Base-by-base conservation (phyloP, 2,113 vertebrate genomes). In the Coryphaenoides rupestris region DNA sequence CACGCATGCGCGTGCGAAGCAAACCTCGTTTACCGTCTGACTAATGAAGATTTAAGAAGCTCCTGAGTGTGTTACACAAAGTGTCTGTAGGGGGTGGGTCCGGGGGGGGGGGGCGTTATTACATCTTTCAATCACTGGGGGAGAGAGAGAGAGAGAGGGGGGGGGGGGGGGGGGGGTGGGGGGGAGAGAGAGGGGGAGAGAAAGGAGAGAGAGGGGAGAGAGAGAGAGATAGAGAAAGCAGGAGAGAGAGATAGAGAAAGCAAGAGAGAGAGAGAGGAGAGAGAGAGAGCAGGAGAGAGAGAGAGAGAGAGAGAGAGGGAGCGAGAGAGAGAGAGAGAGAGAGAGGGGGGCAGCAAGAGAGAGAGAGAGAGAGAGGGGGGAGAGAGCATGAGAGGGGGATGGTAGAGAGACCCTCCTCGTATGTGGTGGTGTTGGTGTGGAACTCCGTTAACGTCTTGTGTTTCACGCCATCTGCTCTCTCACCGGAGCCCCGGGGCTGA, bases 31-130 rank as follows among this genome's bases (percentile, higher is more conserved):
- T 83, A 72, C 78, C 66, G 64, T 74, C n/a, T 81, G 82, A 86
- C 80, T 89, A 85, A 87, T 86, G 81, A 88, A 84, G 82, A 86
- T 81, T 82, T 84, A 81, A 85, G 82, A 76, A 86, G 75, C 76
- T 24, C 69, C 75, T 72, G 68, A 79, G 77, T 78, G 78, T 74
- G 69, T 79, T 78, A 75, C 71, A 67, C 65, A 49, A 73, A 78
- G 71, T 81, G 74, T 76, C 82, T 86, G 84, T 86, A 83, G 76
- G 60, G 2, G 24, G 24, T 3, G 24, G 24, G 24, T 3, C 3
- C 3, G 24, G 28, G 28, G 28, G 28, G 28, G 28, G 28, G 28
- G 28, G 28, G 28, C 5, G 28, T 75, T 69, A 84, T 84, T 80
- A 74, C 70, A 79, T 76, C 80, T 65, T 76, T 76, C 73, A 81